Conservation (phyloP, 2,888 invertebrate species). For the Ametastegia equiseti region DNA sequence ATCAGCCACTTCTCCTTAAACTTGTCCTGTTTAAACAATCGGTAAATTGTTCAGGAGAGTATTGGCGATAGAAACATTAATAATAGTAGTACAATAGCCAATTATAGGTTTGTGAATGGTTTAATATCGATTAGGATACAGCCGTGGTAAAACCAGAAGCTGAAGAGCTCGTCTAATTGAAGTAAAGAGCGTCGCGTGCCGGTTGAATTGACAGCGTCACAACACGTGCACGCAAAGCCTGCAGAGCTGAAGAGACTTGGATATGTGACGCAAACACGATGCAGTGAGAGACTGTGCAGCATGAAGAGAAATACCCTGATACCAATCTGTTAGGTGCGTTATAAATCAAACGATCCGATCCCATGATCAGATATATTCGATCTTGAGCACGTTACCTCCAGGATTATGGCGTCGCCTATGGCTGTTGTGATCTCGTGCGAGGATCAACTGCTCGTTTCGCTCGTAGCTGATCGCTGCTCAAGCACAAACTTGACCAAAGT, state of each 20-base stretch:
- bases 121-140: conserved; percentile 48
- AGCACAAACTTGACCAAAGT: conserved; percentile 1
- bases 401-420: conserved; percentile 28
- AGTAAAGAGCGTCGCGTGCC: conserved; percentile 32
- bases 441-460: not conserved
- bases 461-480: too few relatives aligned
- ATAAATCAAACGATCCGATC: conserved; percentile 66
- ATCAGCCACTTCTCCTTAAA: too few relatives aligned
- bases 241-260: conserved; percentile 63
- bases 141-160: conserved; percentile 63
- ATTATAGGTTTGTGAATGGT: not conserved
- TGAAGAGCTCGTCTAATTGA: conserved; percentile 65
- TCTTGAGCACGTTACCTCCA: conserved; percentile 51
- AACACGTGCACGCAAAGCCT: conserved; percentile 59
- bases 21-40: too few relatives aligned
- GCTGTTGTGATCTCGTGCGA: conserved; percentile 23
- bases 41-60: not conserved
- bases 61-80: not conserved
- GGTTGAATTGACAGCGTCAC: conserved; percentile 39
- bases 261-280: conserved; percentile 42
- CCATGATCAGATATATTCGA: conserved; percentile 57
- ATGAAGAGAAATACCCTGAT: too few relatives aligned
- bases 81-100: not conserved
- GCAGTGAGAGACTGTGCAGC: not conserved
- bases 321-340: conserved; percentile 61